These are phyloP conservation scores for Nibea albiflora DNA, from an alignment of 2,113 vertebrate species.

Conservation along the genomic window DNA sequence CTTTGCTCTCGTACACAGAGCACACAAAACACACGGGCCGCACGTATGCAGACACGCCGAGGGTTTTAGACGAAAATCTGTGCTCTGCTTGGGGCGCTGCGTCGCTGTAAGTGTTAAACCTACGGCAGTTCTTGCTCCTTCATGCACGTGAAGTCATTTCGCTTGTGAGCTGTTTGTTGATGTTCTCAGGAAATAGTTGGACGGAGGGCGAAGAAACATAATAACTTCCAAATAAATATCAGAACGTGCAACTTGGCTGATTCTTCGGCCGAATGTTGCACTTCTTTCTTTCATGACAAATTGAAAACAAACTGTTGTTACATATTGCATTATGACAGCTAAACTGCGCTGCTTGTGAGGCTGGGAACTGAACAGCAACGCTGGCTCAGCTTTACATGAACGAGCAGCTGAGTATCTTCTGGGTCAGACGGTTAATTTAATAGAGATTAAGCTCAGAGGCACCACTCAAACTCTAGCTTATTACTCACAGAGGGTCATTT, in stretches of 20 bases:
- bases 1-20: conserved; percentile 10
- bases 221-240: too few relatives aligned
- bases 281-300: background rate
- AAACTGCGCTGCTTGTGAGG: background rate
- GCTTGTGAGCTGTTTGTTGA: background rate
- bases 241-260: too few relatives aligned
- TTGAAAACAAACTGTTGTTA: background rate
- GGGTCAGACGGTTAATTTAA: background rate
- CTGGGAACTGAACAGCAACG: background rate
- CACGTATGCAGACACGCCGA: background rate
- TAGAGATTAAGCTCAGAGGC: background rate
- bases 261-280: background rate
- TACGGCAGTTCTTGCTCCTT: background rate
- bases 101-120: background rate
- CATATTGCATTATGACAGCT: background rate
- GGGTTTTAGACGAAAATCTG: background rate
- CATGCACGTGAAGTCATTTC: background rate
- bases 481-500: background rate
- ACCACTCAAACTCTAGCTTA: background rate
- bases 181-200: background rate
- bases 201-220: too few relatives aligned
- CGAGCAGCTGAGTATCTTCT: background rate
- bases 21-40: background rate
- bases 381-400: background rate
- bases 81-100: background rate